Evolutionary conservation across 2,113 vertebrate genomes (phyloP).

Genomic region (Vulpes lagopus): DNA sequence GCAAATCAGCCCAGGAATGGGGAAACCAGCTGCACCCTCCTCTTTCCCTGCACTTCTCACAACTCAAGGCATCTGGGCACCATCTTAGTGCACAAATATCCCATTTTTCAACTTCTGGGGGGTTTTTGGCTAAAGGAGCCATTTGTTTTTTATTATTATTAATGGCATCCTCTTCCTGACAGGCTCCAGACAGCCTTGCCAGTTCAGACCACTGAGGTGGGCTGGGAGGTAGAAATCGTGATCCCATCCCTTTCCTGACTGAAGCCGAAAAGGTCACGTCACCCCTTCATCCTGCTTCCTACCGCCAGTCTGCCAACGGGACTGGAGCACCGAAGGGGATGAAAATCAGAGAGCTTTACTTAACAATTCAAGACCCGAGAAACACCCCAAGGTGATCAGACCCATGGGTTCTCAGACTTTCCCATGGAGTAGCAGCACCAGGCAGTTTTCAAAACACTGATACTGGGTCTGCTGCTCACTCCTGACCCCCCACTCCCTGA

Average conservation of each 20-base stretch:
- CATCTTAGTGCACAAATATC: constrained; percentile 68
- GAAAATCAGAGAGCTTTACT: background rate
- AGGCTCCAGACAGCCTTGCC: constrained; percentile 71
- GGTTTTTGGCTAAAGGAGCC: constrained; percentile 57
- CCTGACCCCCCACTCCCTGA: background rate
- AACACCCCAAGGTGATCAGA: background rate
- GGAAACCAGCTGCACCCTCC: constrained; percentile 72
- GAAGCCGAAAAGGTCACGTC: background rate
- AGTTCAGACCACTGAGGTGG: constrained; percentile 46
- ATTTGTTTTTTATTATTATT: constrained; percentile 81
- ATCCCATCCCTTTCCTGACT: constrained; percentile 40
- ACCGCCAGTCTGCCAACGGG: rapidly evolving
- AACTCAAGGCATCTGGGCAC: constrained; percentile 79
- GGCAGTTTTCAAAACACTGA: background rate
- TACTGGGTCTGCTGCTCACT: background rate
- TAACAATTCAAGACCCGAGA: background rate
- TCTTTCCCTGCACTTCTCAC: constrained; percentile 43
- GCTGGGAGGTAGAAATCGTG: background rate
- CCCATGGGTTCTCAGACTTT: background rate
- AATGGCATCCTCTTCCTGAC: constrained; percentile 74
- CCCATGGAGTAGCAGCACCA: background rate
- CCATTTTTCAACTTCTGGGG: constrained; percentile 78
- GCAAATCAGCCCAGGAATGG: constrained; percentile 70
- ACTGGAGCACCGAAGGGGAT: background rate
- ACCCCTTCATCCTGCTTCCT: constrained; percentile 40